Percentiles rank a stretch among this genome's conserved stretches.
phyloP scores from a whole-genome alignment of 2,113 vertebrate genomes.

The Indri indri region DNA sequence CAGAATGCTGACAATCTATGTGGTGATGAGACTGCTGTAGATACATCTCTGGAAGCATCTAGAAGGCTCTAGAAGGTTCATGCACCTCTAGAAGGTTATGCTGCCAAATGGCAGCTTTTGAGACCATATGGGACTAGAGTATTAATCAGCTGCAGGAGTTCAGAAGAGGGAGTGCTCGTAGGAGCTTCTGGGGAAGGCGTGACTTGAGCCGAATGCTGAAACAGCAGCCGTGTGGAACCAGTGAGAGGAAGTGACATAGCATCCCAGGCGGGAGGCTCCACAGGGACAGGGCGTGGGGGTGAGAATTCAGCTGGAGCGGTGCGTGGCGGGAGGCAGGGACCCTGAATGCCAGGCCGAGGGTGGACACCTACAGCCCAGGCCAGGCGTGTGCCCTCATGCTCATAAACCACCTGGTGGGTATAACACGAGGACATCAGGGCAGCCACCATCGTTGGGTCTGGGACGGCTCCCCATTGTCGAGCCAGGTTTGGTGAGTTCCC shows the following conservation, averaged over 20 bases:
- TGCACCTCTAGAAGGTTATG: background rate
- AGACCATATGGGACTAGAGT: background rate
- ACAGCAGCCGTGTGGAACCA: background rate
- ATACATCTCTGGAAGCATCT: background rate
- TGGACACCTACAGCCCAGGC: background rate
- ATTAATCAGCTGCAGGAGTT: background rate
- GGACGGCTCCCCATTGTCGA: accelerated
- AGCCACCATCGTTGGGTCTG: accelerated
- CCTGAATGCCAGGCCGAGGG: background rate
- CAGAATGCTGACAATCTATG: background rate
- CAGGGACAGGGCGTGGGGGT: background rate
- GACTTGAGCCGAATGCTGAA: background rate
- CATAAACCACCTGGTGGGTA: accelerated
- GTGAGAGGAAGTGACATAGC: background rate
- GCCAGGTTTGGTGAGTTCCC: background rate
- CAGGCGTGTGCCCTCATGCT: accelerated
- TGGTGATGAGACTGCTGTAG: background rate
- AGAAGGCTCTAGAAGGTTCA: background rate
- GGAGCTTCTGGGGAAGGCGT: background rate
- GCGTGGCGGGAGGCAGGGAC: background rate
- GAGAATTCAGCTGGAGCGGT: background rate
- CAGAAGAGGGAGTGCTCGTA: background rate
- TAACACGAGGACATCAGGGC: accelerated
- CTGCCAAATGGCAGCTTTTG: background rate
- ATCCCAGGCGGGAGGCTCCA: accelerated